Evolutionary conservation across 2,797 vertebrate species (phyloP), one percentile per base, ranked within the genome.

Genomic region (Phylloscopus collybita): DNA sequence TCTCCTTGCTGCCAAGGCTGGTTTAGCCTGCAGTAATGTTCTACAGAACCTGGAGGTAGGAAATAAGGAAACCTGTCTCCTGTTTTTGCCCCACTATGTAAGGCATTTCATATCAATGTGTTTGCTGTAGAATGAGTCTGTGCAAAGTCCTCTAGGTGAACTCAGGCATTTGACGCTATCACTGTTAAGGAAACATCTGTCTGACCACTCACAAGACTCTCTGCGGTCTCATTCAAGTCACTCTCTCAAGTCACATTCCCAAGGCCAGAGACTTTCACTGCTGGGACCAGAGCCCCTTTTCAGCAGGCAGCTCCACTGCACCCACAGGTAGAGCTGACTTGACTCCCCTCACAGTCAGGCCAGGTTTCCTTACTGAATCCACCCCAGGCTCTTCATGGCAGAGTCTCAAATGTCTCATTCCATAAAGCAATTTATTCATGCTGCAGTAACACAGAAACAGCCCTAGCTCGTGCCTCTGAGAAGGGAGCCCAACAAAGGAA

Each of bases 301-400:
- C 32, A 62, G 32, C 0, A 0, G 15, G 23, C 16, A 36, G 30
- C 42, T 69, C 19, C 56, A 56, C 22, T 11, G 15, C 3, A 5
- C 10, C 47, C 49, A 69, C 2, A 2, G 47, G 16, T 69, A 30
- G 40, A 40, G 42, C 30, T 9, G 9, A 13, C 26, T 36, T 23
- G 32, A 69, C 8, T 42, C 18, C 42, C 6, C 34, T 27, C 30
- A 54, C 25, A 61, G 12, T 32, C 18, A 74, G 16, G 42, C 16
- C 78, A 69, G 34, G 22, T 36, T 44, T 75, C 19, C 56, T 32
- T 54, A 20, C 34, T 20, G 16, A 14, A 50, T 50, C 8, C 20
- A 25, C 27, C 13, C 22, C 27, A 50, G 16, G 8, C 44, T 70
- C 42, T 57, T 50, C 32, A 29, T 17, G 25, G 27, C 32, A 51